These are phyloP conservation scores for Steromphala cineraria DNA, from an alignment of 2,888 invertebrate genomes.

Conservation along the genomic window DNA sequence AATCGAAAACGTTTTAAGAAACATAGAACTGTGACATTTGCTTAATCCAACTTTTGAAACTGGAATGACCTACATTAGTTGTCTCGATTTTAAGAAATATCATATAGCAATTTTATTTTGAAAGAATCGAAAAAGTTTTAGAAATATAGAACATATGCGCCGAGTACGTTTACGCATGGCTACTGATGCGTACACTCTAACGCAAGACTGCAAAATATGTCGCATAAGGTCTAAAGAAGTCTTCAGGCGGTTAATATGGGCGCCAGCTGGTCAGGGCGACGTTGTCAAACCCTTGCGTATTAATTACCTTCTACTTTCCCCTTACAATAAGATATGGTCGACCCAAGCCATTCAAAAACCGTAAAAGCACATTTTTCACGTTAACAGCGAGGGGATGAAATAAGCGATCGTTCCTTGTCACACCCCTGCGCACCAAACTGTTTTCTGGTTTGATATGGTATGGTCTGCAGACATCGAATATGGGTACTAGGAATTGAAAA, in stretches of 20 bases:
- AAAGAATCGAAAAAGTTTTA: background rate
- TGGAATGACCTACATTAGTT: too few species aligned
- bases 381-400: background rate
- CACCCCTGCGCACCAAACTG: too few species aligned
- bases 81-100: background rate
- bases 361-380: slow-evolving; percentile 8
- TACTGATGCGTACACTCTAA: background rate
- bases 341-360: background rate
- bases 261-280: background rate
- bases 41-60: too few species aligned
- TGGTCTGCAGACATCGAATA: too few species aligned
- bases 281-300: background rate
- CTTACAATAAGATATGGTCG: background rate
- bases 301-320: background rate
- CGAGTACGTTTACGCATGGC: background rate
- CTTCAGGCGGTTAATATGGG: background rate
- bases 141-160: background rate
- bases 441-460: too few species aligned
- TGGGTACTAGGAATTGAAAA: too few species aligned
- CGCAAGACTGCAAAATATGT: background rate
- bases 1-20: too few species aligned
- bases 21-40: too few species aligned
- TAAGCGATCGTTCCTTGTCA: too few species aligned
- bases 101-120: background rate
- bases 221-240: background rate